Conservation (phyloP, 2,797 vertebrate genomes). For the Thunnus albacares region DNA sequence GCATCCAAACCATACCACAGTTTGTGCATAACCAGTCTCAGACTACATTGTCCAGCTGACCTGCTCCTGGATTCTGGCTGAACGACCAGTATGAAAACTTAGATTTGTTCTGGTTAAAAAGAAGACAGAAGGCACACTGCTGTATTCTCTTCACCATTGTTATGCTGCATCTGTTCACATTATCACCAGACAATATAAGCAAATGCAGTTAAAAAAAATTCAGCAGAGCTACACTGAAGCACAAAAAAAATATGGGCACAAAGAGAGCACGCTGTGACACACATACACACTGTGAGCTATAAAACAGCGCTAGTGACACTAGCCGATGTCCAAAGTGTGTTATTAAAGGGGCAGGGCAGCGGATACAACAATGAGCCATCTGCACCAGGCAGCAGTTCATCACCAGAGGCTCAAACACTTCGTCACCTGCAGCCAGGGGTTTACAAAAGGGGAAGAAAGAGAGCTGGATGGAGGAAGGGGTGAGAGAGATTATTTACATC, state of each 20-base stretch:
- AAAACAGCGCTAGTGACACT: slow-evolving; percentile 59
- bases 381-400: slow-evolving; percentile 70
- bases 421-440: slow-evolving; percentile 63
- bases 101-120: slow-evolving; percentile 7
- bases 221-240: slow-evolving; percentile 1
- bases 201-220: slow-evolving; percentile 53
- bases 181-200: slow-evolving; percentile 53
- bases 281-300: slow-evolving; percentile 43
- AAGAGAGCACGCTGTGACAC: slow-evolving; percentile 43
- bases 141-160: slow-evolving; percentile 22
- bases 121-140: slow-evolving; percentile 33
- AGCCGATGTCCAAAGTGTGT: slow-evolving; percentile 61
- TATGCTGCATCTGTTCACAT: slow-evolving; percentile 67
- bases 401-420: slow-evolving; percentile 60
- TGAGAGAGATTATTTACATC: slow-evolving; percentile 40
- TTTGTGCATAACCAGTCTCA: too few species aligned
- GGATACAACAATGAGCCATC: slow-evolving; percentile 79
- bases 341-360: slow-evolving; percentile 74
- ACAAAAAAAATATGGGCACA: slow-evolving; percentile 37
- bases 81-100: neutral
- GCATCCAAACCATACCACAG: neutral
- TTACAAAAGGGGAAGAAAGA: slow-evolving; percentile 39
- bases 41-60: too few species aligned
- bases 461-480: neutral
- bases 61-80: neutral